A percentile compares a stretch with the other conserved stretches of the same genome.
Conservation (phyloP, 92 coral and sea anemone genomes). For the Phenganax stokvisi region DNA sequence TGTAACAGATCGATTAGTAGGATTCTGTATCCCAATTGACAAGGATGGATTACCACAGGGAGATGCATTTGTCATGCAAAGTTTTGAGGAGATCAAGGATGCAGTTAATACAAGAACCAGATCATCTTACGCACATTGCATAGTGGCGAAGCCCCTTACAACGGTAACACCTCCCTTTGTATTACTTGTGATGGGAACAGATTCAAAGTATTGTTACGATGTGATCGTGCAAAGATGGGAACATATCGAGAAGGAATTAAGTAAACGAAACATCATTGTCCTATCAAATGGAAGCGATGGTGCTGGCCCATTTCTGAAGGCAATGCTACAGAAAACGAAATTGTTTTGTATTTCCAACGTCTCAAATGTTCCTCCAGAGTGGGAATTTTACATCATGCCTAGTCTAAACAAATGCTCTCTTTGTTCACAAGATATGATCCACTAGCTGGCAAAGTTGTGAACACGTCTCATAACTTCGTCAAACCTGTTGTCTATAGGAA, state of each 20-base stretch:
- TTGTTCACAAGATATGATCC: background rate
- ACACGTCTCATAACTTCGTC: background rate
- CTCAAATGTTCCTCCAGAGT: background rate
- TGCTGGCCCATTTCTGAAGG: constrained; percentile 8
- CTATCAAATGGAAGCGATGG: background rate
- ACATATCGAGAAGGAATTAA: background rate
- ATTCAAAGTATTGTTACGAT: background rate
- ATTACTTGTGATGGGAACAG: background rate
- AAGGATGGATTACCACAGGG: background rate
- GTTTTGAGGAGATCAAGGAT: background rate
- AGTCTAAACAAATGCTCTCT: background rate
- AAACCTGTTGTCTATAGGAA: background rate
- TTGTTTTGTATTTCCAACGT: background rate
- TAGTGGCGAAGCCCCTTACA: background rate
- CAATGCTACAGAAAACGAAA: background rate
- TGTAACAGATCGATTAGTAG: background rate
- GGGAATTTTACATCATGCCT: background rate
- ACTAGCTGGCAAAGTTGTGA: background rate
- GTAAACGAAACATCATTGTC: constrained; percentile 3
- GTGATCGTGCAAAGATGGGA: background rate
- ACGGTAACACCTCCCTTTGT: background rate
- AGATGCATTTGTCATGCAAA: background rate
- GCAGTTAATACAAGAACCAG: background rate
- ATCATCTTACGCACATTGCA: background rate
- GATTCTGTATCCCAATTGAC: background rate